These are phyloP conservation scores for Theonella swinhoei DNA, from an alignment of 37 sponge, comb jelly and placozoan species.

Conservation along the genomic window DNA sequence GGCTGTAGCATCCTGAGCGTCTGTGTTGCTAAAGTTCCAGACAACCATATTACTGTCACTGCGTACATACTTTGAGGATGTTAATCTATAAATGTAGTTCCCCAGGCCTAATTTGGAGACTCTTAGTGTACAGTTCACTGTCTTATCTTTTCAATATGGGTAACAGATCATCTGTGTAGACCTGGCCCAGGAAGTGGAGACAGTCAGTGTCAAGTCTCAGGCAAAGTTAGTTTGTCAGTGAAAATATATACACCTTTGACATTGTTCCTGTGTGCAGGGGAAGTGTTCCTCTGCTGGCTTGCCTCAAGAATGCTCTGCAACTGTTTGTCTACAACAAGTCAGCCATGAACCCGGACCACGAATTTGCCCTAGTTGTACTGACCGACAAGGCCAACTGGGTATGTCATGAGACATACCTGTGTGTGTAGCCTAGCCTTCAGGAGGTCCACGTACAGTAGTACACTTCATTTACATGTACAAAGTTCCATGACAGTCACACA, in stretches of 20 bases:
- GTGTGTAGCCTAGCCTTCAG: neutral
- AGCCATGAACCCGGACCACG: slow-evolving; percentile 59
- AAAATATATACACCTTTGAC: neutral
- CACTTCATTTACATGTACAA: neutral
- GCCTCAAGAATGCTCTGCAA: slow-evolving; percentile 74
- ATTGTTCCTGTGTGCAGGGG: slow-evolving; percentile 20
- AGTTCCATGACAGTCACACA: too few species aligned
- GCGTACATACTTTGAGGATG: too few species aligned
- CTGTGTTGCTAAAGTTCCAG: too few species aligned
- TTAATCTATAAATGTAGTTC: too few species aligned
- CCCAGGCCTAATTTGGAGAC: too few species aligned
- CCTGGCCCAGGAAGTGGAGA: slow-evolving; percentile 41
- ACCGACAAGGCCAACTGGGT: slow-evolving; percentile 67
- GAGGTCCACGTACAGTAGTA: neutral
- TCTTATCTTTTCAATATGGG: neutral
- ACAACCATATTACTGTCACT: too few species aligned
- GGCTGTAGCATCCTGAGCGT: too few species aligned
- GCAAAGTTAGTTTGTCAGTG: slow-evolving; percentile 35
- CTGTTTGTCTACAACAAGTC: slow-evolving; percentile 77
- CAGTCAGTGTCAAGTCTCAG: slow-evolving; percentile 49
- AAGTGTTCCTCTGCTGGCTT: slow-evolving; percentile 34
- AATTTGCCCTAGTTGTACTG: slow-evolving; percentile 75
- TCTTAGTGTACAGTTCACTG: too few species aligned
- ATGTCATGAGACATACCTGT: too few species aligned
- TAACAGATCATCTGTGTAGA: slow-evolving; percentile 66